Evolutionary conservation across 2,797 vertebrate genomes (phyloP).

Genomic region (Manis crassicaudata): DNA sequence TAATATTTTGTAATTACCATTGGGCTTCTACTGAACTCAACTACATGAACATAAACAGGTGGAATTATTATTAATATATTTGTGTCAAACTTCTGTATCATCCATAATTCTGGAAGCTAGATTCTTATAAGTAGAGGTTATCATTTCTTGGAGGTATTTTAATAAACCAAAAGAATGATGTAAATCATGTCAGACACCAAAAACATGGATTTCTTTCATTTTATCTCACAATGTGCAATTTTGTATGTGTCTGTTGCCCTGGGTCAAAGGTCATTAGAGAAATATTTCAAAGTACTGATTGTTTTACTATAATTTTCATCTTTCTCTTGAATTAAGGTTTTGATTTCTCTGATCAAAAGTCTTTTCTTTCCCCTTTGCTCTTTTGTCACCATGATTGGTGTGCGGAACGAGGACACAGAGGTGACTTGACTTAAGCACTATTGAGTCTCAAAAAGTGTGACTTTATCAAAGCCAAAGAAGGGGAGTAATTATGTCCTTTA

Average conservation of each 20-base stretch:
- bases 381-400: neutral
- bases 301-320: neutral
- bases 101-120: neutral
- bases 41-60: neutral
- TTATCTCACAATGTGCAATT: neutral
- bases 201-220: conserved; percentile 41
- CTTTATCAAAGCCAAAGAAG: neutral
- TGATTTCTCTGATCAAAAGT: neutral
- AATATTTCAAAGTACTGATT: neutral
- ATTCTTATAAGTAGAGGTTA: neutral
- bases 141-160: conserved; percentile 28
- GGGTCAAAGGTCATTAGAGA: conserved; percentile 20
- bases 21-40: neutral
- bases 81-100: conserved; percentile 18
- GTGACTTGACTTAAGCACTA: neutral
- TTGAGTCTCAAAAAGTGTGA: neutral
- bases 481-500: neutral
- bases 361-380: neutral
- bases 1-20: conserved; percentile 21
- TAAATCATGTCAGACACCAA: neutral
- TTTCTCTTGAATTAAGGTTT: conserved; percentile 45
- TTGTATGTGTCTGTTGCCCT: conserved; percentile 22
- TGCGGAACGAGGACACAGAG: neutral
- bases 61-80: neutral
- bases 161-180: neutral